Conservation (phyloP, 2,797 vertebrate species). For the Gymnothorax reevesii region DNA sequence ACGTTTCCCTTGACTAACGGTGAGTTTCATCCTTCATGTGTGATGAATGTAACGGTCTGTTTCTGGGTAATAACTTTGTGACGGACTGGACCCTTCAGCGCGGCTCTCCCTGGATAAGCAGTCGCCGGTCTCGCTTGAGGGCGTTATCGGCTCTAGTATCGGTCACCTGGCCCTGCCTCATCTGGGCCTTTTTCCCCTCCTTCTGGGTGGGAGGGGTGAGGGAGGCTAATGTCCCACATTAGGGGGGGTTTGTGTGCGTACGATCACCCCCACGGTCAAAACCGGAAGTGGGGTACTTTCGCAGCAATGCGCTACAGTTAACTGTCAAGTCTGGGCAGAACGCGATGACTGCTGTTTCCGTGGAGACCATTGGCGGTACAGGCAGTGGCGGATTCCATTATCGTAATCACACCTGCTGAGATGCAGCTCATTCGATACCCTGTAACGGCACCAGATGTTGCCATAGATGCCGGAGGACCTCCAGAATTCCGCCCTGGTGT, state of each 20-base stretch:
- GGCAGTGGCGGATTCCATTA: not conserved
- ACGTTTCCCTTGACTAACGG: slow-evolving; percentile 91
- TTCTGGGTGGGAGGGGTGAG: slow-evolving; percentile 32
- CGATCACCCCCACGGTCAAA: not conserved
- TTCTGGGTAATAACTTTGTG: slow-evolving; percentile 91
- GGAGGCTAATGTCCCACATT: slow-evolving; percentile 47
- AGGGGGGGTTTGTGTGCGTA: slow-evolving; percentile 29
- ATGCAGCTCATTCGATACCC: no score
- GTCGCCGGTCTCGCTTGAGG: slow-evolving; percentile 62
- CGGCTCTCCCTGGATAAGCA: slow-evolving; percentile 47
- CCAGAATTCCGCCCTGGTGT: not conserved
- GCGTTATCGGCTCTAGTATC: slow-evolving; percentile 75
- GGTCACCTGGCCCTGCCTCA: slow-evolving; percentile 28
- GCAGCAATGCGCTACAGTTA: not conserved
- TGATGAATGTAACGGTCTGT: slow-evolving; percentile 88
- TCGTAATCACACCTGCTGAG: not conserved
- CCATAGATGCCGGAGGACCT: not conserved
- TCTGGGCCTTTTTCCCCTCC: slow-evolving; percentile 5
- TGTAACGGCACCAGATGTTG: not conserved
- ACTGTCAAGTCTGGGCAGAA: not conserved
- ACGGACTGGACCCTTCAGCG: slow-evolving; percentile 85
- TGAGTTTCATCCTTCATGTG: slow-evolving; percentile 86
- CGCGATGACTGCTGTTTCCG: not conserved
- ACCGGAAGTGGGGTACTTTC: not conserved
- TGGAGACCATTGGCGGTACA: not conserved